These are phyloP conservation scores for Theropithecus gelada DNA, from an alignment of 2,113 vertebrate genomes.

Conservation along the genomic window DNA sequence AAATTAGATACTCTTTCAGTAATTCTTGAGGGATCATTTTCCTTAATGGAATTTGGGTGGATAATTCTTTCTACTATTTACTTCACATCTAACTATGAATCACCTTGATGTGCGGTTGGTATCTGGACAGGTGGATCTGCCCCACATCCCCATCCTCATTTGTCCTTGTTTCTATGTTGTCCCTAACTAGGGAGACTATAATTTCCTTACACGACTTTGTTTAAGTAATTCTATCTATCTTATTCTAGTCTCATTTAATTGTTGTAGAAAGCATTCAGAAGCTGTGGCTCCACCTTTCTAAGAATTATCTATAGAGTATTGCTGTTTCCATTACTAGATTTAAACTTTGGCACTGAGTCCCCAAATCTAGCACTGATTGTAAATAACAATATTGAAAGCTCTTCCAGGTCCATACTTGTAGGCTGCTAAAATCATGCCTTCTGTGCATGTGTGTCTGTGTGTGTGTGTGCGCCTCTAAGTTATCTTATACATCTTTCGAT, in stretches of 20 bases:
- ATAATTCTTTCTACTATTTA: not conserved
- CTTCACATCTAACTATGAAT: not conserved
- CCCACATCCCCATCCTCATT: not conserved
- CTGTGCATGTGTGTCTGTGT: not conserved
- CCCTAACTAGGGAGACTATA: not conserved
- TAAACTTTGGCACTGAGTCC: not conserved
- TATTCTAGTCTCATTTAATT: not conserved
- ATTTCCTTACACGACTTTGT: not conserved
- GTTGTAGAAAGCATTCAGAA: not conserved
- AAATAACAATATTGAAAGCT: not conserved
- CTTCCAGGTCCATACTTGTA: not conserved
- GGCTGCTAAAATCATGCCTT: not conserved
- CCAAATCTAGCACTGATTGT: not conserved
- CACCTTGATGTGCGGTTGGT: not conserved
- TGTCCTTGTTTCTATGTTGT: not conserved
- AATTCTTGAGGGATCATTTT: constrained; percentile 8
- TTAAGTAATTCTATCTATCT: not conserved
- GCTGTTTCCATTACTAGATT: not conserved
- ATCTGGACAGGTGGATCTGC: not conserved
- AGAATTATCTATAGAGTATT: not conserved
- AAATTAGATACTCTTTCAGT: not conserved
- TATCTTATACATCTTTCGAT: not conserved
- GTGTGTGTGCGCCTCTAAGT: not conserved
- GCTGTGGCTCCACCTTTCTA: not conserved
- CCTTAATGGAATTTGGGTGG: not conserved